A percentile compares a stretch with the other conserved stretches of the same genome.
phyloP scores from a whole-genome alignment of 2,797 vertebrate species.

The Clamator glandarius region DNA sequence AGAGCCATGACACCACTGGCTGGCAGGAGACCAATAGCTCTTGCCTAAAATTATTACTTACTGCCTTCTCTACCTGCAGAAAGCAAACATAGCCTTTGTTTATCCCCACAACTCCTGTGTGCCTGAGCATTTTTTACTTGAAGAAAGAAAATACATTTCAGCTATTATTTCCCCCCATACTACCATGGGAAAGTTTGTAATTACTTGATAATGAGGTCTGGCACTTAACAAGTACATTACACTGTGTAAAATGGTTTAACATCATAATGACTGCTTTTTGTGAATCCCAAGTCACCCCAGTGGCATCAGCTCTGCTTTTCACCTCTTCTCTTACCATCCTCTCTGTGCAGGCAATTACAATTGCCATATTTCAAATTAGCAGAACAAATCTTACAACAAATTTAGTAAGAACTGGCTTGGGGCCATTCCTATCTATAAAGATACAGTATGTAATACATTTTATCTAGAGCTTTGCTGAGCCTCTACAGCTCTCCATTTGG shows the following conservation, averaged over 20 bases:
- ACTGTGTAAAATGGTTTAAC: not conserved
- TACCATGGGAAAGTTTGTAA: not conserved
- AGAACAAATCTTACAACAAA: not conserved
- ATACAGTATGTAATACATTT: not conserved
- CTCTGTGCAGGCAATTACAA: not conserved
- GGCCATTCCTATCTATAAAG: not conserved
- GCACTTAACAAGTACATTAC: not conserved
- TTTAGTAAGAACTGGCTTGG: not conserved
- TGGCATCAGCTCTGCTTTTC: not conserved
- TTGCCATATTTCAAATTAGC: not conserved
- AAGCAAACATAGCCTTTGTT: not conserved
- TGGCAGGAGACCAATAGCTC: not conserved
- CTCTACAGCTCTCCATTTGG: not conserved
- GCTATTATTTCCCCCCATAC: not conserved
- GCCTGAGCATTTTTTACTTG: not conserved
- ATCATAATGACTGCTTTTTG: not conserved
- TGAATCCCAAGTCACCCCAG: not conserved
- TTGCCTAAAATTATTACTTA: not conserved
- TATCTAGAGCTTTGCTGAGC: not conserved
- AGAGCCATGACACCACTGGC: not conserved
- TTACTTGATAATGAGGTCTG: not conserved
- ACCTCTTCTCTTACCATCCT: not conserved
- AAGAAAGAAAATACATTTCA: not conserved
- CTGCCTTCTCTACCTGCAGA: not conserved
- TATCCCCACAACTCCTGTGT: not conserved